These are phyloP conservation scores for Drosophila mercatorum DNA, from an alignment of 2,888 invertebrate genomes.

Conservation along the genomic window DNA sequence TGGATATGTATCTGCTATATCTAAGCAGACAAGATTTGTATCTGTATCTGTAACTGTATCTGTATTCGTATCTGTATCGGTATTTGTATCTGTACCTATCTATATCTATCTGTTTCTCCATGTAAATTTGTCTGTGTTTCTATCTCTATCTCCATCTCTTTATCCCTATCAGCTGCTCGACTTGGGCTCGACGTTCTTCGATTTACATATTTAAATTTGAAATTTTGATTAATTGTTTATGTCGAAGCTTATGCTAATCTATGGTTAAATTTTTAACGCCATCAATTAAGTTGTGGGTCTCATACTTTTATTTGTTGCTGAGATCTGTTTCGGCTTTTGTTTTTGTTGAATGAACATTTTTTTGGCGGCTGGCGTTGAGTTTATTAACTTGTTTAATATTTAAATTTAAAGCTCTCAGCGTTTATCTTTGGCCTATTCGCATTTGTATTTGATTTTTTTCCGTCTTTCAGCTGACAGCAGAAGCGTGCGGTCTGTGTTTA, in stretches of 20 bases:
- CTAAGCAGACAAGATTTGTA: not conserved
- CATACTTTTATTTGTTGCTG: slow-evolving; percentile 42
- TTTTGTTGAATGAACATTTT: slow-evolving; percentile 18
- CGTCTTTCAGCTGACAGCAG: slow-evolving; percentile 67
- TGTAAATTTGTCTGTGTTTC: not conserved
- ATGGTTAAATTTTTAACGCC: slow-evolving; percentile 48
- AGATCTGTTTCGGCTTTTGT: slow-evolving; percentile 15
- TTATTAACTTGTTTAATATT: slow-evolving; percentile 69
- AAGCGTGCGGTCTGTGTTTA: slow-evolving; percentile 66
- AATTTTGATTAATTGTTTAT: slow-evolving; percentile 60
- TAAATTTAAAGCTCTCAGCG: slow-evolving; percentile 65
- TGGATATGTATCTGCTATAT: not conserved
- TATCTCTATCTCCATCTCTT: not conserved
- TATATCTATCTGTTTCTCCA: slow-evolving; percentile 1
- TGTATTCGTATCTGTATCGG: not conserved
- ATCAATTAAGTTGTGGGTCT: slow-evolving; percentile 72
- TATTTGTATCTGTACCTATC: not conserved
- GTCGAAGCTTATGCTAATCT: slow-evolving; percentile 52
- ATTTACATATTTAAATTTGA: not conserved
- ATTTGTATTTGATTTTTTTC: slow-evolving; percentile 35
- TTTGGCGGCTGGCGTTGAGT: slow-evolving; percentile 34
- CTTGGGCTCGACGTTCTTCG: not conserved
- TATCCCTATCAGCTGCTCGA: not conserved
- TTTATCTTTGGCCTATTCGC: slow-evolving; percentile 43
- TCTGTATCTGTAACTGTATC: slow-evolving; percentile 1